Conservation (phyloP, 2,113 vertebrate species). For the Cochlearius cochlearius region DNA sequence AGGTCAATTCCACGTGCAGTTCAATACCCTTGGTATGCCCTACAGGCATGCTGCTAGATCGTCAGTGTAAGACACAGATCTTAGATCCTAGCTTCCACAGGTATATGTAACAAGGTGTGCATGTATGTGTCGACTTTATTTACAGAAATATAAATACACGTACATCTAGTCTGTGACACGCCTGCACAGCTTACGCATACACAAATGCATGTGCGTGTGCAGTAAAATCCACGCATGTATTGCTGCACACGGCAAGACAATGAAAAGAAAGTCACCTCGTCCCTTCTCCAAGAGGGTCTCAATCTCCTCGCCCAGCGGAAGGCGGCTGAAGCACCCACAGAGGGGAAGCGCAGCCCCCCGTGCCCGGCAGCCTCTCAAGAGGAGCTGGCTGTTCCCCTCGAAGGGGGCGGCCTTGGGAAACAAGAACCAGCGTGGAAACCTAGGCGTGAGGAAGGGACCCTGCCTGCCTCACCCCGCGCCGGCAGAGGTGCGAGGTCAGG, state of each 20-base stretch:
- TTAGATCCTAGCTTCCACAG: not conserved
- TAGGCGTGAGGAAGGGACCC: accelerated
- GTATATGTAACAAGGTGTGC: not conserved
- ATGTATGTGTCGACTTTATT: accelerated
- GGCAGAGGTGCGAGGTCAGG: not conserved
- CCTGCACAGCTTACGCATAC: not conserved
- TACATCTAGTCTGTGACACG: too few relatives aligned
- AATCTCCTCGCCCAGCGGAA: not conserved
- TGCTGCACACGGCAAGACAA: not conserved
- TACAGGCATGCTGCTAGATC: not conserved
- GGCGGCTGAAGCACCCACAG: not conserved
- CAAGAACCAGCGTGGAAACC: accelerated
- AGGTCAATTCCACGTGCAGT: not conserved
- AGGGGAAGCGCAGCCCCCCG: accelerated
- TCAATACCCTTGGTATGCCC: not conserved
- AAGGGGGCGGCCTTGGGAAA: not conserved
- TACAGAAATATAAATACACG: accelerated
- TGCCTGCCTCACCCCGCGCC: accelerated
- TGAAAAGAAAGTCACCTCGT: accelerated
- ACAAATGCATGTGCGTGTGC: accelerated
- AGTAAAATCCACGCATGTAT: not conserved
- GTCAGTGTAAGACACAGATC: not conserved
- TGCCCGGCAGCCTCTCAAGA: not conserved
- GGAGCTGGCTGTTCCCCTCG: not conserved
- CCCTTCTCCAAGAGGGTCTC: not conserved